Base-by-base conservation (phyloP, 2,888 invertebrate species). In the Mimachlamys varia region DNA sequence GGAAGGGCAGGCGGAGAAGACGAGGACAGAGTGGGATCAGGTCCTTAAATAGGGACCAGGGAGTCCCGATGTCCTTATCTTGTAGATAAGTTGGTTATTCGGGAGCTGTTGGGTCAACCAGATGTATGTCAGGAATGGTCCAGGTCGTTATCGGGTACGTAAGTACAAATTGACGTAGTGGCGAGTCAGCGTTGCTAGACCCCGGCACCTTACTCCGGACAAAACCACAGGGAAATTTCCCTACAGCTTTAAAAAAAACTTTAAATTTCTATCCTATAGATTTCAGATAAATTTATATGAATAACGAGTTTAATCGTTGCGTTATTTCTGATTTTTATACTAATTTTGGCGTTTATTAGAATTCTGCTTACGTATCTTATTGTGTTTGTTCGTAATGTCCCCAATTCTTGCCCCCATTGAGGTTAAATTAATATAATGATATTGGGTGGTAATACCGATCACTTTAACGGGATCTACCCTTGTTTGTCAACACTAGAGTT, bases 401-500 rank as follows among this genome's bases (percentile, higher is more conserved):
- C 76, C 76, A 76, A 53, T 76, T 33, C 33, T 76, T 76, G 76
- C 27, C 76, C 76, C 76, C 76, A 15, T 4, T 27, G 7, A 7
- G 76, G 27, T 76, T 27, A 76, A 27, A 76, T 33, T 33, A 76
- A 33, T 15, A 76, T 76, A 76, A 76, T 76, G 33, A 76, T 13
- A 33, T 15, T 33, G 33, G 76, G 76, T 76, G 76, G 76, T 33
- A 62, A n/a, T 22, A 62, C 22, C n/a, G 2, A 53, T 17, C 53
- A 53, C 3, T 33, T 76, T 76, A 27, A 76, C 27, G 76, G 27
- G 76, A 12, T 10, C 76, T 76, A 27, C 76, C 76, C 76, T 33
- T 76, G 76, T 76, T 76, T 76, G 76, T 76, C 27, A 76, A 76
- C 76, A 76, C 7, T n/a, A 58, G 58, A 76, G 76, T 76, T 76